Evolutionary conservation across 2,113 vertebrate species (phyloP).

Genomic region (Leptocoma aspasia): DNA sequence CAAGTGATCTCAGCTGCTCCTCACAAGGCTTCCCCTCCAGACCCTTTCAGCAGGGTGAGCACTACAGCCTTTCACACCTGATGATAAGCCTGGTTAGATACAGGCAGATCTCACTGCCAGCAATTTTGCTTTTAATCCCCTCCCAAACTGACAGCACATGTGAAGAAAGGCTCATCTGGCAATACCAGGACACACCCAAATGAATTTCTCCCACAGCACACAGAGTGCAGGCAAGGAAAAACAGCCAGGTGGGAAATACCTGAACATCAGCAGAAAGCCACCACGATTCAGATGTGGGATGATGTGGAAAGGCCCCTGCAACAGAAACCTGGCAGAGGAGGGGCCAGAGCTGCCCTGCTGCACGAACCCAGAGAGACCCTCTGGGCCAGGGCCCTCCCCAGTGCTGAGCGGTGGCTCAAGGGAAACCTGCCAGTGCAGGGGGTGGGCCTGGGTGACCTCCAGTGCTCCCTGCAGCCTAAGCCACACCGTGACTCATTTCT

Average conservation of each 20-base stretch:
- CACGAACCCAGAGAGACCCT: not conserved
- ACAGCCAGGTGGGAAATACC: not conserved
- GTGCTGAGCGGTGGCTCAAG: fast-evolving
- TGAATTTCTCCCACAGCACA: not conserved
- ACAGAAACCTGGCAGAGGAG: not conserved
- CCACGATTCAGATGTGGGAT: no score
- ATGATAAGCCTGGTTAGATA: not conserved
- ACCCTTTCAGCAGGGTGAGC: not conserved
- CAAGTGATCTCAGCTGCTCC: not conserved
- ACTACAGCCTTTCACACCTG: not conserved
- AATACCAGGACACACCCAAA: not conserved
- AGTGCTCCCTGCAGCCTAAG: not conserved
- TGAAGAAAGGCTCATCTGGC: not conserved
- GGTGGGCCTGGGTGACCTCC: not conserved
- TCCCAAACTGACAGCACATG: not conserved
- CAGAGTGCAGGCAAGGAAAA: fast-evolving
- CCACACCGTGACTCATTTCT: not conserved
- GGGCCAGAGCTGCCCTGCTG: not conserved
- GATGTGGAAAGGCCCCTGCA: not conserved
- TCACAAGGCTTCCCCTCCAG: no score
- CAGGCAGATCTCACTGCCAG: not conserved
- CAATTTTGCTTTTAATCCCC: not conserved
- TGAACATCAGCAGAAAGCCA: not conserved
- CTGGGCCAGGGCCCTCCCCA: not conserved
- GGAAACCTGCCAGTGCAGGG: not conserved